These are phyloP conservation scores for Psittacus erithacus DNA, from an alignment of 2,113 vertebrate genomes.

Conservation along the genomic window DNA sequence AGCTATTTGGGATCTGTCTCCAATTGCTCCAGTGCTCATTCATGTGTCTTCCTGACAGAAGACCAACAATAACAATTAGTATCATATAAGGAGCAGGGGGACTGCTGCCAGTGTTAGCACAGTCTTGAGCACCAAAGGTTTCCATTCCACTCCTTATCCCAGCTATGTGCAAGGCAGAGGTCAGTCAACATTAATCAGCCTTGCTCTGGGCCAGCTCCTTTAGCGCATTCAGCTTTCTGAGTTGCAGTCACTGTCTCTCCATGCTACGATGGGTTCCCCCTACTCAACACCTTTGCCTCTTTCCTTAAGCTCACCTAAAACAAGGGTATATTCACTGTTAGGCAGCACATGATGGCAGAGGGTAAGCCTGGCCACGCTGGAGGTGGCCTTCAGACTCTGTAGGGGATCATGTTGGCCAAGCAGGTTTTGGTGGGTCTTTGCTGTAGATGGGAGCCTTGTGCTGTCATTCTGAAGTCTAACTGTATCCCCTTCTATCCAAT, in stretches of 20 bases:
- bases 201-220: slow-evolving; percentile 15
- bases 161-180: slow-evolving; percentile 36
- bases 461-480: not conserved
- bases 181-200: slow-evolving; percentile 47
- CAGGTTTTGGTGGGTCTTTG: not conserved
- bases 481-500: not conserved
- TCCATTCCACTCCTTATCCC: slow-evolving; percentile 50
- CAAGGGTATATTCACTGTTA: not conserved
- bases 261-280: not conserved
- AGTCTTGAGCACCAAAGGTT: slow-evolving; percentile 21
- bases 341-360: not conserved
- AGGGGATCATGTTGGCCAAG: not conserved
- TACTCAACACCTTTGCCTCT: not conserved
- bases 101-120: slow-evolving; percentile 32
- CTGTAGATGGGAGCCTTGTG: not conserved
- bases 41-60: slow-evolving; percentile 8
- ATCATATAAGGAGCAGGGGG: slow-evolving; percentile 20
- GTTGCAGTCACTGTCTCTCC: not conserved
- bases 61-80: slow-evolving; percentile 57
- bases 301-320: not conserved
- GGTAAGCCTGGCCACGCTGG: not conserved
- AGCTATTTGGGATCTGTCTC: slow-evolving; percentile 30
- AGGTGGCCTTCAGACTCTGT: not conserved
- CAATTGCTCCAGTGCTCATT: not conserved
- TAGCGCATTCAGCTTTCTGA: not conserved